phyloP scores from a whole-genome alignment of 2,113 vertebrate genomes.

The Amphilophus citrinellus region DNA sequence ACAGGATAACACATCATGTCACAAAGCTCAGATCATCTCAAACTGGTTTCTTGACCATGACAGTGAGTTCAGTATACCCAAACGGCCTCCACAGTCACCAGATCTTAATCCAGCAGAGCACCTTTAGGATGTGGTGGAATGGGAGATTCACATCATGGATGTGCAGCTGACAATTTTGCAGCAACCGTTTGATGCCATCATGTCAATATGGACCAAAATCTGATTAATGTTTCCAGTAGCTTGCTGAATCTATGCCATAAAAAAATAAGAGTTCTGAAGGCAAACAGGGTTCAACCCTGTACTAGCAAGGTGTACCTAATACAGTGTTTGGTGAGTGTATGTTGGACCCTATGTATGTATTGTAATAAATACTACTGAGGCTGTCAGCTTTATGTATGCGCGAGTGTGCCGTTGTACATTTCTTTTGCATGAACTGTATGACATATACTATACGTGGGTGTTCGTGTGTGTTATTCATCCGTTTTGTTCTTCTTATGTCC shows the following conservation, averaged over 20 bases:
- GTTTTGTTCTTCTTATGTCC: constrained; percentile 8
- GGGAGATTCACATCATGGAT: background rate
- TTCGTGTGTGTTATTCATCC: background rate
- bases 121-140: background rate
- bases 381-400: background rate
- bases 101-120: background rate
- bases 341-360: constrained; percentile 2
- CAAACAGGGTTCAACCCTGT: background rate
- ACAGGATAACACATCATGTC: background rate
- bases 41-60: background rate
- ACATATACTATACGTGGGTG: background rate
- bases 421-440: constrained; percentile 1
- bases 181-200: background rate
- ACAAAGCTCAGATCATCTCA: background rate
- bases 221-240: no score
- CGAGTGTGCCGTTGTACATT: background rate
- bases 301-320: background rate
- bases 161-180: background rate
- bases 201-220: background rate
- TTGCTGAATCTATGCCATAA: no score
- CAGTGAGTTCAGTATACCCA: background rate
- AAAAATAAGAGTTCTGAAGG: no score
- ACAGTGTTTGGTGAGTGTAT: background rate
- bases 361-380: constrained; percentile 1
- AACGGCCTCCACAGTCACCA: background rate